Percentiles rank a stretch among this genome's conserved stretches.
These are phyloP conservation scores for Mesodorylaimus sp. DNA, from an alignment of 2,888 invertebrate species.

Conservation along the genomic window DNA sequence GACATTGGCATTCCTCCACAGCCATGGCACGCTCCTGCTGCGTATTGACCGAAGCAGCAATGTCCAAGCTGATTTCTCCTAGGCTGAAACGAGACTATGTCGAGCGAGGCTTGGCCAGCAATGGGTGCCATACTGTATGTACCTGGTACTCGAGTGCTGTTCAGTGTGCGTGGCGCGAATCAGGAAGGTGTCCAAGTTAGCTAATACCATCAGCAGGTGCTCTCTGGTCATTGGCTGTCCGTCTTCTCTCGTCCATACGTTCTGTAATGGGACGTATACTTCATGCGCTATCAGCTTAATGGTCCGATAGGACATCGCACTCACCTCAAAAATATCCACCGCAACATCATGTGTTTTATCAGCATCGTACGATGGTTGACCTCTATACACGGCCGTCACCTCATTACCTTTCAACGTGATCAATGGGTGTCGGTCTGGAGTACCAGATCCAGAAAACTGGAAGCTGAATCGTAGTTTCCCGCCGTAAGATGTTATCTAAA, in stretches of 20 bases:
- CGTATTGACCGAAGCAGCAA: slow-evolving; percentile 53
- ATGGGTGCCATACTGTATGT: too few relatives aligned
- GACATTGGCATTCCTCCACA: slow-evolving; percentile 39
- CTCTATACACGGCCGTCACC: slow-evolving; percentile 56
- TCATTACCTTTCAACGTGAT: slow-evolving; percentile 37
- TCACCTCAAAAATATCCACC: slow-evolving; percentile 58
- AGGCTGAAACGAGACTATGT: slow-evolving; percentile 40
- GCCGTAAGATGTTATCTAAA: slow-evolving; percentile 56
- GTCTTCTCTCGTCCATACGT: slow-evolving; percentile 46
- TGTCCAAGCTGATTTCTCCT: slow-evolving; percentile 66
- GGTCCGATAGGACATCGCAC: slow-evolving; percentile 5
- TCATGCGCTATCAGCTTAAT: neutral
- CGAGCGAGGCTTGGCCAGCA: too few relatives aligned
- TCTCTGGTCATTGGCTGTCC: slow-evolving; percentile 63
- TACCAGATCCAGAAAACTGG: slow-evolving; percentile 21
- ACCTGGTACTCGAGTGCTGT: slow-evolving; percentile 5
- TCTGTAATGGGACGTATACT: slow-evolving; percentile 15
- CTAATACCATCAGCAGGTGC: slow-evolving; percentile 70
- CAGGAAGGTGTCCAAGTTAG: slow-evolving; percentile 63
- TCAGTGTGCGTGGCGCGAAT: slow-evolving; percentile 64
- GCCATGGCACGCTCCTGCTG: slow-evolving; percentile 56
- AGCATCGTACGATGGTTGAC: slow-evolving; percentile 46
- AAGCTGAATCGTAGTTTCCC: slow-evolving; percentile 48
- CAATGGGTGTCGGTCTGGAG: slow-evolving; percentile 20
- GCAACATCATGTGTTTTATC: slow-evolving; percentile 51